These are phyloP conservation scores for Vultur gryphus DNA, from an alignment of 2,797 vertebrate species.

Conservation along the genomic window DNA sequence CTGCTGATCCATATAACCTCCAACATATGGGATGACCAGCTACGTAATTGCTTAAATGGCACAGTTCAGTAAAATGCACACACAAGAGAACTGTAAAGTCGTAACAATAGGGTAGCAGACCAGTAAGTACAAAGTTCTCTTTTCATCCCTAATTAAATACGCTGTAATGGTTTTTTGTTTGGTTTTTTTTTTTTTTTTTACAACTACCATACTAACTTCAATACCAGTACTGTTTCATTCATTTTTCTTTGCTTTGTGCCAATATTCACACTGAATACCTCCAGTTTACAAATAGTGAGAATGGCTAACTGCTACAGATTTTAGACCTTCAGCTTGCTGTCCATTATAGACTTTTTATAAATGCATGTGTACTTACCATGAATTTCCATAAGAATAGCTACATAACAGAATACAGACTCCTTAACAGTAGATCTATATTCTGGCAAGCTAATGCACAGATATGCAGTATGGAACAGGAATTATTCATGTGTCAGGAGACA, in stretches of 20 bases:
- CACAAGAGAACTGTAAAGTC: background rate
- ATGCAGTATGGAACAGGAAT: fast-evolving
- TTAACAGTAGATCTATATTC: background rate
- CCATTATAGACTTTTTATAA: background rate
- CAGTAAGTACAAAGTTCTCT: background rate
- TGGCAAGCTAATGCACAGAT: background rate
- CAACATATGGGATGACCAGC: background rate
- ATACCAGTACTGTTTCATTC: background rate
- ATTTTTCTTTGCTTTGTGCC: background rate
- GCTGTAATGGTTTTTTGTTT: too few relatives aligned
- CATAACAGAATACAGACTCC: background rate
- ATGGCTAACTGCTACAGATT: background rate
- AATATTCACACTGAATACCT: background rate
- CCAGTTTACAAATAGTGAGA: background rate
- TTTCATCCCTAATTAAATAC: background rate
- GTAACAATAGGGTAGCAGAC: background rate
- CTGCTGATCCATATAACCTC: background rate
- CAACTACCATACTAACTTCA: background rate
- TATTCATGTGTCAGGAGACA: background rate
- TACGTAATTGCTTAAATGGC: background rate
- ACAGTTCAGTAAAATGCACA: background rate
- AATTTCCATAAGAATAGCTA: background rate
- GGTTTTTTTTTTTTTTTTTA: too few relatives aligned
- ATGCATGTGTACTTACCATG: fast-evolving
- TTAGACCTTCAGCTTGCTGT: background rate